Evolutionary conservation across 2,888 invertebrate genomes (phyloP).

Genomic region (Fragum sueziense): DNA sequence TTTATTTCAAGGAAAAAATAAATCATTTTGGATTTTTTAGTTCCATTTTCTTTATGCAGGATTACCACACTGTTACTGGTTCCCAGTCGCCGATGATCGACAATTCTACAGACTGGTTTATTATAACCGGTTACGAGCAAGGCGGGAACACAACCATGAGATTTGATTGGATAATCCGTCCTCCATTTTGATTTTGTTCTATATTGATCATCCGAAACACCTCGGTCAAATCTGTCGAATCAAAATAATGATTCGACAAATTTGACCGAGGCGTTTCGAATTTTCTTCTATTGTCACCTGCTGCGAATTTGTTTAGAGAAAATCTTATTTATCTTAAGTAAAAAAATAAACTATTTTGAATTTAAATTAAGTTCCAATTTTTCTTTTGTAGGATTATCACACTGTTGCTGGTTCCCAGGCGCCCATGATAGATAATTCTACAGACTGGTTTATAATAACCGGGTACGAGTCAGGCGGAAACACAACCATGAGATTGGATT

Average conservation of each 20-base stretch:
- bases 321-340: too few relatives aligned
- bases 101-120: constrained; percentile 36
- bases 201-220: too few relatives aligned
- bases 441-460: constrained; percentile 39
- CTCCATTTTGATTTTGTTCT: too few relatives aligned
- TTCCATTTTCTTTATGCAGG: constrained; percentile 32
- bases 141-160: constrained; percentile 44
- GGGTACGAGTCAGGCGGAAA: constrained; percentile 39
- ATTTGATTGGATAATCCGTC: constrained; percentile 40
- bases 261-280: too few relatives aligned
- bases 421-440: constrained; percentile 32
- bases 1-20: not conserved
- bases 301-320: too few relatives aligned
- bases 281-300: too few relatives aligned
- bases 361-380: too few relatives aligned
- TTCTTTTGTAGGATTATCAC: constrained; percentile 40
- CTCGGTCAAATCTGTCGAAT: too few relatives aligned
- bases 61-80: constrained; percentile 41
- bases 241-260: too few relatives aligned
- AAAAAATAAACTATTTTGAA: not conserved
- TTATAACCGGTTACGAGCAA: constrained; percentile 25
- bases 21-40: not conserved
- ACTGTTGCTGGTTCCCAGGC: constrained; percentile 27
- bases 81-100: constrained; percentile 42
- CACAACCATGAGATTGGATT: constrained; percentile 37